A percentile compares a stretch with the other conserved stretches of the same genome.
Conservation (phyloP, 2,113 vertebrate species). For the Apteryx owenii region DNA sequence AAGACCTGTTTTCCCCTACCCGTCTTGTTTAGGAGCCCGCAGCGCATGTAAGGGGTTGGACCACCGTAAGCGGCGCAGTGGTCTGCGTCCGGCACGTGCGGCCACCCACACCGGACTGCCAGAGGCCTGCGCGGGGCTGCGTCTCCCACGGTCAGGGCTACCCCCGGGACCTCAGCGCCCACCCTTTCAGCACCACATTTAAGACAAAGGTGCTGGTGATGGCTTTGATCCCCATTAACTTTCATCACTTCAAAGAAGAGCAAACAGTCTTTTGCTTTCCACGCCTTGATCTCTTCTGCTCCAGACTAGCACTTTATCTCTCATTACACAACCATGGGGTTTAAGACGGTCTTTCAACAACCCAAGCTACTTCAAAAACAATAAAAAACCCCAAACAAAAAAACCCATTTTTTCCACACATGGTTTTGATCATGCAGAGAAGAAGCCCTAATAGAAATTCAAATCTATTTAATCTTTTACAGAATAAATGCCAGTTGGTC, state of each 20-base stretch:
- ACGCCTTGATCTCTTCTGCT: background rate
- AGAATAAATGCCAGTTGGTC: background rate
- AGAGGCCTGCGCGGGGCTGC: rapidly evolving
- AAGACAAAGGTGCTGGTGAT: rapidly evolving
- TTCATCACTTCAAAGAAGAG: background rate
- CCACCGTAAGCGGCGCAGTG: background rate
- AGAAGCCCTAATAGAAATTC: background rate
- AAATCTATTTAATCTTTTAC: background rate
- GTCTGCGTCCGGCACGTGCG: rapidly evolving
- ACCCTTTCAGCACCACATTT: background rate
- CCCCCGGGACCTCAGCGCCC: background rate
- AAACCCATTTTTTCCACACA: rapidly evolving
- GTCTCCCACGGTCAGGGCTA: background rate
- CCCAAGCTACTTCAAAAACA: background rate
- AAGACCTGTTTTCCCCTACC: background rate
- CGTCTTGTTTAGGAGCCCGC: background rate
- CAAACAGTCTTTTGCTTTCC: background rate
- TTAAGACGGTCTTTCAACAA: background rate
- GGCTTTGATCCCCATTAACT: background rate
- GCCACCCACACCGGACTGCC: background rate
- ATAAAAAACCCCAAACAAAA: rapidly evolving
- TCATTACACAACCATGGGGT: background rate
- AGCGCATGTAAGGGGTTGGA: rapidly evolving
- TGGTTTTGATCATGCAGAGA: background rate
- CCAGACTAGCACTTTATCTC: background rate